A percentile compares a stretch with the other conserved stretches of the same genome.
phyloP scores from a whole-genome alignment of 2,797 vertebrate species.

The Amblyraja radiata region DNA sequence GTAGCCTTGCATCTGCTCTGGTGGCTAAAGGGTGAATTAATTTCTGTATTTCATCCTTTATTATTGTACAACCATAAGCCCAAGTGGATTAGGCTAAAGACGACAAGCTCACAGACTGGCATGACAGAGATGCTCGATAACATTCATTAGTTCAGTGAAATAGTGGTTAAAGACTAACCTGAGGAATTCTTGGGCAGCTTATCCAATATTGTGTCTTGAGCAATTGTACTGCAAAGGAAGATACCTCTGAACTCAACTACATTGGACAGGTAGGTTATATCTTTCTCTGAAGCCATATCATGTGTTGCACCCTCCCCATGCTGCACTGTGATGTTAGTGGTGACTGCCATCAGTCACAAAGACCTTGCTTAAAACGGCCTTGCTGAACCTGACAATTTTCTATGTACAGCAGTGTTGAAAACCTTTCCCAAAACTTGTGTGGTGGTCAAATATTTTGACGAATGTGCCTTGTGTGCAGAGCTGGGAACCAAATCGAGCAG shows the following conservation, averaged over 20 bases:
- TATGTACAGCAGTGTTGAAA: background rate
- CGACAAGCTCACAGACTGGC: too few relatives aligned
- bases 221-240: conserved; percentile 1
- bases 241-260: conserved; percentile 35
- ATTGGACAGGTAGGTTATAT: conserved; percentile 12
- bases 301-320: conserved; percentile 35
- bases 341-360: background rate
- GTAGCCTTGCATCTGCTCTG: too few relatives aligned
- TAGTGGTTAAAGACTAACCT: conserved; percentile 9
- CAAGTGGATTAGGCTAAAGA: background rate
- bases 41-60: too few relatives aligned
- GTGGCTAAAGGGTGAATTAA: too few relatives aligned
- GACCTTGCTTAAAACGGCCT: background rate
- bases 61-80: background rate
- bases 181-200: background rate
- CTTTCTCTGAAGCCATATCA: conserved; percentile 41
- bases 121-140: background rate
- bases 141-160: background rate
- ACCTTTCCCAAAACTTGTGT: background rate
- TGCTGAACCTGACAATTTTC: background rate
- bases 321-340: conserved; percentile 25
- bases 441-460: background rate
- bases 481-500: background rate
- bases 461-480: background rate
- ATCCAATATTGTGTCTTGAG: background rate